Evolutionary conservation across 2,888 invertebrate species (phyloP).

Genomic region (Agriopis aurantiaria): DNA sequence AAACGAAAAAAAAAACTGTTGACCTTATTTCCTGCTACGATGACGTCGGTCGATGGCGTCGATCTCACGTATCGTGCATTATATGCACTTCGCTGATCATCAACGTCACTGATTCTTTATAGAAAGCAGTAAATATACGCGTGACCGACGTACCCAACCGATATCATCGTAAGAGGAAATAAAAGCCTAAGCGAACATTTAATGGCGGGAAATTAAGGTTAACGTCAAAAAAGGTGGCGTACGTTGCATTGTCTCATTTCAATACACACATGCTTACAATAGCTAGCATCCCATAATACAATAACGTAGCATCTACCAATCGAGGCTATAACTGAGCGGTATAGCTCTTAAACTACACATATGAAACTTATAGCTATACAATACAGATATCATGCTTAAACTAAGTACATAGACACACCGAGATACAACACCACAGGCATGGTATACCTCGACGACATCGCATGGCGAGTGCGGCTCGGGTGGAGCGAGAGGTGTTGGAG

Average conservation of each 20-base stretch:
- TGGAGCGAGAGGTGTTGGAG: constrained; percentile 78
- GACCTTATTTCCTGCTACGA: too few relatives aligned
- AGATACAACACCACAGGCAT: constrained; percentile 64
- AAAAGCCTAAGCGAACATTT: constrained; percentile 43
- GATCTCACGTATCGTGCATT: too few relatives aligned
- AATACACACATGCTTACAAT: constrained; percentile 66
- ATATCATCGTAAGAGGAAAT: too few relatives aligned
- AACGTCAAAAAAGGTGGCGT: constrained; percentile 51
- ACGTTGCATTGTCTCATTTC: constrained; percentile 79
- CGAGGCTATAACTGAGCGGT: constrained; percentile 30
- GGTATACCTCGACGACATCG: constrained; percentile 82
- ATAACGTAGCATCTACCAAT: constrained; percentile 42
- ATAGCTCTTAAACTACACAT: constrained; percentile 29
- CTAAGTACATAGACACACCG: constrained; percentile 56
- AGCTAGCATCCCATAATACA: constrained; percentile 55
- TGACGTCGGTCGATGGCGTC: too few relatives aligned
- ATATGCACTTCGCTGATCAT: too few relatives aligned
- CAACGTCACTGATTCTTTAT: too few relatives aligned
- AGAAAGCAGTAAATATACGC: too few relatives aligned
- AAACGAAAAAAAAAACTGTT: constrained; percentile 40
- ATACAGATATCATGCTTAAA: constrained; percentile 60
- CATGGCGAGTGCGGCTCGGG: constrained; percentile 77
- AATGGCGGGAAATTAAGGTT: constrained; percentile 54
- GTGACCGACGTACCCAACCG: too few relatives aligned
- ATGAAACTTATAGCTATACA: constrained; percentile 41